Conservation (phyloP, 2,113 vertebrate genomes). For the Orycteropus afer region DNA sequence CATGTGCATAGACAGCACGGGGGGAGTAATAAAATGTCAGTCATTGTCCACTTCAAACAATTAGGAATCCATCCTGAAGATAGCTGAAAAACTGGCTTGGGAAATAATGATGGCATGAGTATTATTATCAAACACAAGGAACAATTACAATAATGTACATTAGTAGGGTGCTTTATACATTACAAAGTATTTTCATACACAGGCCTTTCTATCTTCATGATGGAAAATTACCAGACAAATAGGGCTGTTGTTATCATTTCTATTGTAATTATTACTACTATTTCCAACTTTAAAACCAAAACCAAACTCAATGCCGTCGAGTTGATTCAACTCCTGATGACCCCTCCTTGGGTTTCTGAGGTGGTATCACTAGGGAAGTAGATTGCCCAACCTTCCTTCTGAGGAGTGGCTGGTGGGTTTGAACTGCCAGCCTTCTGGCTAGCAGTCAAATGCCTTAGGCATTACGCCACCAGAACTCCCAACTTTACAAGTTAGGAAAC, state of each 20-base stretch:
- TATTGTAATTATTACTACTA: background rate
- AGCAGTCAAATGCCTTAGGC: too few relatives aligned
- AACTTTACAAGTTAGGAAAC: background rate
- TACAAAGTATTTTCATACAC: constrained; percentile 20
- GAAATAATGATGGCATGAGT: background rate
- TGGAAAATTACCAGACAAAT: background rate
- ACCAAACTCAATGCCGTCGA: too few relatives aligned
- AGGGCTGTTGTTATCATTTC: background rate
- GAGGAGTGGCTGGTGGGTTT: too few relatives aligned
- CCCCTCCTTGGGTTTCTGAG: too few relatives aligned
- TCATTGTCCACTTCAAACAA: constrained; percentile 46
- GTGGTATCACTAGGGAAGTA: too few relatives aligned
- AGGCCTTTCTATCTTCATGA: background rate
- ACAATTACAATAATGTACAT: background rate
- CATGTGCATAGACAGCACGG: background rate
- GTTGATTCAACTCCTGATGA: too few relatives aligned
- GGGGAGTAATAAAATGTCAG: background rate
- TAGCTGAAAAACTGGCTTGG: background rate
- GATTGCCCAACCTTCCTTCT: too few relatives aligned
- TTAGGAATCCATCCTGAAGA: background rate
- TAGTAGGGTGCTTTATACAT: background rate
- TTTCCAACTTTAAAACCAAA: background rate
- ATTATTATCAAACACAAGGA: background rate
- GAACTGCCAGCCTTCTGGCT: too few relatives aligned
- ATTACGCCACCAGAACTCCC: too few relatives aligned